Conservation (phyloP, 2,888 invertebrate species). For the Diaperis boleti region DNA sequence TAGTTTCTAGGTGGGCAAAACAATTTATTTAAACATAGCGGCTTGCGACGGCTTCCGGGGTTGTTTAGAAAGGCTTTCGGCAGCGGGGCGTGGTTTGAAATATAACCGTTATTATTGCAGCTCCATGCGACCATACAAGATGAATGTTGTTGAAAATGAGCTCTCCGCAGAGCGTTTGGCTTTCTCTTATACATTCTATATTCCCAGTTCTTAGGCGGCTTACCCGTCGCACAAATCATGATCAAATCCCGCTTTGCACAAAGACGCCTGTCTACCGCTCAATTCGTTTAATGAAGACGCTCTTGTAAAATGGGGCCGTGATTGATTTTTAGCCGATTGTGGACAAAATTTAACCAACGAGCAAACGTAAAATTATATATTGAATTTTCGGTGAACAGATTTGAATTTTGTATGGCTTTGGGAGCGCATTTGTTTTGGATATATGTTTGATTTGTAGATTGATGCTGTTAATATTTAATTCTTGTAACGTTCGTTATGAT, state of each 20-base stretch:
- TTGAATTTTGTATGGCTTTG: too few species aligned
- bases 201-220: conserved; percentile 44
- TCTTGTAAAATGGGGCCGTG: conserved; percentile 19
- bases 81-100: conserved; percentile 58
- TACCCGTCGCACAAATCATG: conserved; percentile 49
- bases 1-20: too few species aligned
- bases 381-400: too few species aligned
- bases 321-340: conserved; percentile 23
- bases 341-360: background rate
- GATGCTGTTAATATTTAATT: too few species aligned
- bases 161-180: conserved; percentile 53
- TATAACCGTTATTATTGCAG: conserved; percentile 65
- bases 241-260: conserved; percentile 45
- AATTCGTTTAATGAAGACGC: conserved; percentile 43
- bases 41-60: conserved; percentile 5
- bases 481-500: too few species aligned
- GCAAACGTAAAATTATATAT: too few species aligned
- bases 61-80: conserved; percentile 34
- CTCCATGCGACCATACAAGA: conserved; percentile 64
- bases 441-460: too few species aligned
- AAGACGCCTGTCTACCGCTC: conserved; percentile 39
- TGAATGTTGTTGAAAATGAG: conserved; percentile 64
- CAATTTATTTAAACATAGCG: conserved; percentile 32
- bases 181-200: conserved; percentile 40
- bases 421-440: too few species aligned